Conservation (phyloP, 1,140 invertebrate genomes). For the Harlomillsia oculata region DNA sequence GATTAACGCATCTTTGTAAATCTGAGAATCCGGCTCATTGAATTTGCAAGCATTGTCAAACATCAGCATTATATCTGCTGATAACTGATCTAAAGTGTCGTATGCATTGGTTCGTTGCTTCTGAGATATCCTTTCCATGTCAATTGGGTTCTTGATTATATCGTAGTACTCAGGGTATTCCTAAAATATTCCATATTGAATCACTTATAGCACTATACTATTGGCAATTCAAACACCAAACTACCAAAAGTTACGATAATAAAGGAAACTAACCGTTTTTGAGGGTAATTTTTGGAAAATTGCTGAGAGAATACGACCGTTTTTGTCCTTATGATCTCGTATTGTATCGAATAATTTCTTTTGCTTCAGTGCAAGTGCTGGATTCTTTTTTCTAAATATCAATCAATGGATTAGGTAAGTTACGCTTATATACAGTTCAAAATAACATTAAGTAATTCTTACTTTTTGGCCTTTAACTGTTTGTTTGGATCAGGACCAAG, state of each 20-base stretch:
- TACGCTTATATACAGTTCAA: slow-evolving; percentile 29
- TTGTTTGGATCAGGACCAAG: slow-evolving; percentile 44
- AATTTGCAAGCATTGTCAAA: slow-evolving; percentile 99
- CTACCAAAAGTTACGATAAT: slow-evolving; percentile 3
- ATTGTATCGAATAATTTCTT: slow-evolving; percentile 82
- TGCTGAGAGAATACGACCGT: slow-evolving; percentile 71
- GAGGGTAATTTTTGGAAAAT: slow-evolving; percentile 93
- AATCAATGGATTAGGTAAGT: not conserved
- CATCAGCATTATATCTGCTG: slow-evolving; percentile 90
- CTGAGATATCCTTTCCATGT: slow-evolving; percentile 88
- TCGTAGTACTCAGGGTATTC: slow-evolving; percentile 98
- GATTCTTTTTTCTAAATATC: slow-evolving; percentile 28
- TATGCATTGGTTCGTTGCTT: slow-evolving; percentile 73
- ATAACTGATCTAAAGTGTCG: slow-evolving; percentile 76
- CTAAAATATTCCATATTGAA: slow-evolving; percentile 39
- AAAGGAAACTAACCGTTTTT: slow-evolving; percentile 54
- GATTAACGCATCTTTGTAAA: slow-evolving; percentile 95
- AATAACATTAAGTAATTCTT: slow-evolving; percentile 16
- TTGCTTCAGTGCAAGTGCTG: slow-evolving; percentile 56
- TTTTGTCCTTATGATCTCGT: slow-evolving; percentile 77
- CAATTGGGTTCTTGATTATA: slow-evolving; percentile 93
- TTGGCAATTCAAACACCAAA: not conserved
- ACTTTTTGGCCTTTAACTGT: slow-evolving; percentile 34
- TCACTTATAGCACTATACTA: not conserved
- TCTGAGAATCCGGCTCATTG: slow-evolving; percentile 97